A percentile compares a stretch with the other conserved stretches of the same genome.
phyloP scores from a whole-genome alignment of 2,888 invertebrate species.

The Clepsis dumicolana region DNA sequence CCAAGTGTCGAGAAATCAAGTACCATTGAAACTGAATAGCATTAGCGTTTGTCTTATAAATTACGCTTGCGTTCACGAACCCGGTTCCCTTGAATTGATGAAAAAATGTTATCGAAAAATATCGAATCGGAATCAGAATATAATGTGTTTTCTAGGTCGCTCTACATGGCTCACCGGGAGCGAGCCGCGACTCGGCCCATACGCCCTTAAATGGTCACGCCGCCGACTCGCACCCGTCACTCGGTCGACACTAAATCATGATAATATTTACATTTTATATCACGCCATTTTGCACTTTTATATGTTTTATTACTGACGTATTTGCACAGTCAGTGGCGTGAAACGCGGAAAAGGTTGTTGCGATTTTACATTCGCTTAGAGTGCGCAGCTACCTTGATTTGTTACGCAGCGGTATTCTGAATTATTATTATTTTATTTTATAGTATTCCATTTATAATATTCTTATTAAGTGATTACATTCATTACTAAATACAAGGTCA shows the following conservation, averaged over 20 bases:
- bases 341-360: background rate
- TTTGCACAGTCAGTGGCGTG: conserved; percentile 19
- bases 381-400: background rate
- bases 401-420: background rate
- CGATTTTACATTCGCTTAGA: background rate
- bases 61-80: background rate
- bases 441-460: no score
- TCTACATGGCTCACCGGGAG: conserved; percentile 64
- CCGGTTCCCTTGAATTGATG: background rate
- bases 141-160: conserved; percentile 49
- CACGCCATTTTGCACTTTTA: conserved; percentile 60
- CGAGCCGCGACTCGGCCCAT: conserved; percentile 64
- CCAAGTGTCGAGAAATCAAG: conserved; percentile 41
- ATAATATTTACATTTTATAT: conserved; percentile 71
- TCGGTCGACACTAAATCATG: conserved; percentile 62
- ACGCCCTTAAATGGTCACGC: conserved; percentile 73
- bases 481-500: no score
- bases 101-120: conserved; percentile 23
- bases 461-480: background rate
- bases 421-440: background rate
- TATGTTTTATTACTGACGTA: conserved; percentile 48
- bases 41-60: background rate
- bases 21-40: conserved; percentile 34
- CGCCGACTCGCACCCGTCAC: conserved; percentile 64
- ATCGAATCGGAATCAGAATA: conserved; percentile 3